Conservation (phyloP, 2,113 vertebrate genomes). For the Malurus elegans region DNA sequence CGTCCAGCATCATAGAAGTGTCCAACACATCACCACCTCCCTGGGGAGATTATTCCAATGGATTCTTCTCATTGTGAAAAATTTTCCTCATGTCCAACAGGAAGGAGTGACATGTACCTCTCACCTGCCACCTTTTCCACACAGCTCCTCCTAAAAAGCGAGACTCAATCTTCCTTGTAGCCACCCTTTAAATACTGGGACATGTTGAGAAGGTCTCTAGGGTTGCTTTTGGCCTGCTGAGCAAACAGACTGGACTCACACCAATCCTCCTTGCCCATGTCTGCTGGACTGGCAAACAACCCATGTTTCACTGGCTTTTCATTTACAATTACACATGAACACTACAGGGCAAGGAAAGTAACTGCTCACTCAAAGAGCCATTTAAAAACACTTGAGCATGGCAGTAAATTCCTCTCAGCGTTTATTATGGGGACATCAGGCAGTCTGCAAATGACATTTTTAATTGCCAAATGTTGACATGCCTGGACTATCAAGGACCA, state of each 20-base stretch:
- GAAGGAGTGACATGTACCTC: not conserved
- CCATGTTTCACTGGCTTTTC: not conserved
- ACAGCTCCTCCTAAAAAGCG: accelerated
- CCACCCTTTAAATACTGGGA: not conserved
- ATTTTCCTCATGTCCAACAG: not conserved
- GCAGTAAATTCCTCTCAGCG: not conserved
- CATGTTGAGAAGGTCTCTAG: not conserved
- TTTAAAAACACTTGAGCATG: not conserved
- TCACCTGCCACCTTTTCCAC: not conserved
- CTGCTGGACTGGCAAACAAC: not conserved
- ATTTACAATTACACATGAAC: not conserved
- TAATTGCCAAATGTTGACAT: not conserved
- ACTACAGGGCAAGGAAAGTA: not conserved
- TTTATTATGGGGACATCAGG: not conserved
- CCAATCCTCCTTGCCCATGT: not conserved
- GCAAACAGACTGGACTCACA: not conserved
- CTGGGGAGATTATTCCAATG: not conserved
- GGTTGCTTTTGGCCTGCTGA: not conserved
- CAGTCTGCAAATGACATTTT: not conserved
- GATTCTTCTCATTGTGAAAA: not conserved
- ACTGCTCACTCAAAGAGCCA: not conserved
- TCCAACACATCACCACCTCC: not conserved
- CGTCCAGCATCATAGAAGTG: not conserved
- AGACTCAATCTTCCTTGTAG: not conserved
- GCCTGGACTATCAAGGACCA: not conserved